Conservation (phyloP, 2,888 invertebrate genomes). For the Ferdinandea cuprea region DNA sequence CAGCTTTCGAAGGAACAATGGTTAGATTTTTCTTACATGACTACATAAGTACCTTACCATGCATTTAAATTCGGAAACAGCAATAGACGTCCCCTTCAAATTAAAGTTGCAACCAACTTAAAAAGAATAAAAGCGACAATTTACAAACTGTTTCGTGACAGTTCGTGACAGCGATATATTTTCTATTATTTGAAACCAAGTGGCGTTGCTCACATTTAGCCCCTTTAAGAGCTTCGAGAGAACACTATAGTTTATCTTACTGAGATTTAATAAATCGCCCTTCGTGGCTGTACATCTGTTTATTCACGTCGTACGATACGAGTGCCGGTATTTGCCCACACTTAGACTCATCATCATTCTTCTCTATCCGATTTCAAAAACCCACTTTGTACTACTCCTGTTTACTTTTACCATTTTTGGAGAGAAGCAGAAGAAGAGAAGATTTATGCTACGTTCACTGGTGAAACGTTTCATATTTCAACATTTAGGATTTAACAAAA, state of each 20-base stretch:
- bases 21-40: no score
- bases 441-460: constrained; percentile 45
- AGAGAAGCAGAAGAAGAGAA: no score
- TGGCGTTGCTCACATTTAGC: neutral
- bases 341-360: constrained; percentile 44
- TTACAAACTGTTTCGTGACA: no score
- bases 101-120: no score
- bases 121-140: no score
- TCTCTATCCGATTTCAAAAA: constrained; percentile 60
- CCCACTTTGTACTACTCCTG: constrained; percentile 36
- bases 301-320: neutral
- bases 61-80: no score
- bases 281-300: constrained; percentile 9
- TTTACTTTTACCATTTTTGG: constrained; percentile 23
- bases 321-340: constrained; percentile 13
- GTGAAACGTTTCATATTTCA: constrained; percentile 52
- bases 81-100: no score
- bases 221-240: neutral
- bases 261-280: constrained; percentile 21
- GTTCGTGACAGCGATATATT: no score
- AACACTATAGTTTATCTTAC: neutral
- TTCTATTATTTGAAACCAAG: neutral
- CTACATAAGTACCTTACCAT: no score
- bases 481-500: constrained; percentile 61
- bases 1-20: no score